Conservation (phyloP, 2,888 invertebrate species). For the Ormyrus rosae region DNA sequence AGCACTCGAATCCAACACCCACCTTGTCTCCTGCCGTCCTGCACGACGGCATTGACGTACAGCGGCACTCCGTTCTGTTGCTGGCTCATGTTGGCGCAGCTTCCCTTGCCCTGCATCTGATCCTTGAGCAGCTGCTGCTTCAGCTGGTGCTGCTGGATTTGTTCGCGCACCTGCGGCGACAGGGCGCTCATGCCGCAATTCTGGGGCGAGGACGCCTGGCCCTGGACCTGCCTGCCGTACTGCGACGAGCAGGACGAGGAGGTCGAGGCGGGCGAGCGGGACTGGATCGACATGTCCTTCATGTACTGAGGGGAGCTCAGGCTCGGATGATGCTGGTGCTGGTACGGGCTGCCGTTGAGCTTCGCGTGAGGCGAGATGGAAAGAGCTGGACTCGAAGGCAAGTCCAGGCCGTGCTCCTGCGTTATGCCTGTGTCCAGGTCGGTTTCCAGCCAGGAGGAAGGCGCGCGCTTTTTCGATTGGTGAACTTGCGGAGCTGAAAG, state of each 20-base stretch:
- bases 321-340: conserved; percentile 57
- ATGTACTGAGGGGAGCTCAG: conserved; percentile 57
- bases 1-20: conserved; percentile 8
- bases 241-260: conserved; percentile 55
- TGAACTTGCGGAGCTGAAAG: conserved; percentile 66
- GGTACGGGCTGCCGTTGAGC: conserved; percentile 63
- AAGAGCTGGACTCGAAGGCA: conserved; percentile 67
- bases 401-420: conserved; percentile 82
- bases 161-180: conserved; percentile 69
- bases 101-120: conserved; percentile 70
- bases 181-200: conserved; percentile 64
- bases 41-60: conserved; percentile 81
- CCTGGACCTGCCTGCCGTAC: conserved; percentile 55
- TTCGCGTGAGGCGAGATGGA: conserved; percentile 64
- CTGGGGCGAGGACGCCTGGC: conserved; percentile 59
- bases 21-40: conserved; percentile 71
- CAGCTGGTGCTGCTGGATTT: conserved; percentile 72
- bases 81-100: conserved; percentile 35
- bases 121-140: conserved; percentile 71
- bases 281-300: conserved; percentile 62
- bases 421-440: conserved; percentile 90
- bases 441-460: conserved; percentile 90
- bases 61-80: conserved; percentile 76
- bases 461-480: conserved; percentile 79
- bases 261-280: conserved; percentile 58